Evolutionary conservation across 1,140 invertebrate genomes (phyloP).

Genomic region (Achroia grisella): DNA sequence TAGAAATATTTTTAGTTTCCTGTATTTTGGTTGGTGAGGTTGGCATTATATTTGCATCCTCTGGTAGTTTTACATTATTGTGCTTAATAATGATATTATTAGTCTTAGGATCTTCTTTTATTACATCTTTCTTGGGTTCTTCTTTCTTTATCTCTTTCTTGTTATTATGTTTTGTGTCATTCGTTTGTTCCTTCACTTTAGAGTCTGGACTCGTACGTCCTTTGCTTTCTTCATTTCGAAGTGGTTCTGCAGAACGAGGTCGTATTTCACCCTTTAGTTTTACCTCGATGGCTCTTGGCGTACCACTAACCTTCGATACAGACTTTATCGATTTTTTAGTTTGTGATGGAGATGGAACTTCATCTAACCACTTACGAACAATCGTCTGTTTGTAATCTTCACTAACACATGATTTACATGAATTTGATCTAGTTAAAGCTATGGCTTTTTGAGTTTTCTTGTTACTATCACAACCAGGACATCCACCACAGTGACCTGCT

Average conservation of each 20-base stretch:
- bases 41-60: background rate
- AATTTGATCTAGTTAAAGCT: constrained; percentile 56
- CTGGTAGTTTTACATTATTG: background rate
- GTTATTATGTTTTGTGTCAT: background rate
- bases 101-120: background rate
- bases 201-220: background rate
- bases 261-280: constrained; percentile 32
- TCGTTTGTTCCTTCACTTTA: background rate
- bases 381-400: constrained; percentile 72
- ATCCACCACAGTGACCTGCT: constrained; percentile 75
- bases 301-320: constrained; percentile 61
- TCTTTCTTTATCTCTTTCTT: constrained; percentile 18
- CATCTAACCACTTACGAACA: constrained; percentile 82
- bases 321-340: constrained; percentile 41
- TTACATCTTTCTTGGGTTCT: background rate
- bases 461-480: constrained; percentile 77
- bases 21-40: constrained; percentile 51
- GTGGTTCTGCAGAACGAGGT: constrained; percentile 23
- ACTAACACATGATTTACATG: constrained; percentile 72
- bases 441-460: constrained; percentile 41
- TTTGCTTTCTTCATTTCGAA: constrained; percentile 20
- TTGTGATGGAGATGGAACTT: constrained; percentile 74
- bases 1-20: constrained; percentile 40
- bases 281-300: constrained; percentile 53
- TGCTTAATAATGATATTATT: background rate